A percentile compares a stretch with the other conserved stretches of the same genome.
Conservation (phyloP, 2,888 invertebrate species). For the Apamea monoglypha region DNA sequence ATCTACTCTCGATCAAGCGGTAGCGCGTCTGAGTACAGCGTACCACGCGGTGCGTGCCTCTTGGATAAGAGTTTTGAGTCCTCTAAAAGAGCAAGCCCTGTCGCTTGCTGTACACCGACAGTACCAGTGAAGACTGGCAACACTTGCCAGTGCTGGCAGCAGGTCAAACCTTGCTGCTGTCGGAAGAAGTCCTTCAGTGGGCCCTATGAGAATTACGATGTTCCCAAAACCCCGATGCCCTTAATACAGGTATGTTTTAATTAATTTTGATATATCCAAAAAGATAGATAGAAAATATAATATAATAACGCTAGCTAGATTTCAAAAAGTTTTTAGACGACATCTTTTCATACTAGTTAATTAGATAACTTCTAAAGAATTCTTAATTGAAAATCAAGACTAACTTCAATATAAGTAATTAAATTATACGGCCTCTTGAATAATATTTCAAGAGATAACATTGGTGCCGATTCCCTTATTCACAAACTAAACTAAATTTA, state of each 20-base stretch:
- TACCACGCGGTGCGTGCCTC: slow-evolving; percentile 86
- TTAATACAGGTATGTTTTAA: slow-evolving; percentile 83
- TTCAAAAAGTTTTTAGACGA: background rate
- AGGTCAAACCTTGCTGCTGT: slow-evolving; percentile 81
- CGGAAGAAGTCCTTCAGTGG: slow-evolving; percentile 87
- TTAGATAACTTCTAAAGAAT: slow-evolving; percentile 28
- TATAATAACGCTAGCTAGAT: background rate
- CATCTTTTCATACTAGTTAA: slow-evolving; percentile 33
- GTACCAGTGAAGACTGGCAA: slow-evolving; percentile 89
- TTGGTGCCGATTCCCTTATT: no score
- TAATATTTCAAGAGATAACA: slow-evolving; percentile 15
- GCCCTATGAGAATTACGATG: slow-evolving; percentile 95
- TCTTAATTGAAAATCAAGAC: slow-evolving; percentile 34
- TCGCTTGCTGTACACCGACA: slow-evolving; percentile 89
- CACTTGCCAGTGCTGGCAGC: slow-evolving; percentile 85
- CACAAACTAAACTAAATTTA: no score
- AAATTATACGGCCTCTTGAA: slow-evolving; percentile 34
- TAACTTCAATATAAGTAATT: slow-evolving; percentile 38
- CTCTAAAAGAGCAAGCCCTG: slow-evolving; percentile 84
- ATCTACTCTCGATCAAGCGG: slow-evolving; percentile 92
- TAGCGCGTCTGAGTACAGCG: slow-evolving; percentile 92
- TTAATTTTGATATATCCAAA: slow-evolving; percentile 1
- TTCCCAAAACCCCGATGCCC: slow-evolving; percentile 93
- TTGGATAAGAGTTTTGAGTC: slow-evolving; percentile 89
- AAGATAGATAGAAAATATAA: background rate